Conservation (phyloP, 2,113 vertebrate genomes). For the Thryonomys swinderianus region DNA sequence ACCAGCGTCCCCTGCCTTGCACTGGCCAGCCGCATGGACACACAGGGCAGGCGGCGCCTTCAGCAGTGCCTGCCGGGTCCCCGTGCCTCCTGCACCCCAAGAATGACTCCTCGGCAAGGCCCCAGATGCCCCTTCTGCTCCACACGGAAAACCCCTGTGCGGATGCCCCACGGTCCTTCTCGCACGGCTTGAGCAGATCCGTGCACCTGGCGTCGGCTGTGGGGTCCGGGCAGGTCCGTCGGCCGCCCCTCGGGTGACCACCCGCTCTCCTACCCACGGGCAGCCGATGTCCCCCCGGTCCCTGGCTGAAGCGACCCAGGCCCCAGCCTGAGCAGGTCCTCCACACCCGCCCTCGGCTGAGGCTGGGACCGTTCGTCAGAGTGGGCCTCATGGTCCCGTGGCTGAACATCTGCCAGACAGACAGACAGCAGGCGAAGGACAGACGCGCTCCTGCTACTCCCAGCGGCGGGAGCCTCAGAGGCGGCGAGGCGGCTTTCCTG, state of each 20-base stretch:
- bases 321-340: background rate
- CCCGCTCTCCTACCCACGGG: background rate
- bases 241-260: background rate
- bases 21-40: background rate
- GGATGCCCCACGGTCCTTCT: background rate
- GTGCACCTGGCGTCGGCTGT: background rate
- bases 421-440: background rate
- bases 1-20: background rate
- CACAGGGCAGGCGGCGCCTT: background rate
- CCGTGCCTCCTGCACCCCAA: background rate
- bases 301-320: background rate
- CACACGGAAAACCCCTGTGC: fast-evolving
- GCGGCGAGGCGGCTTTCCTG: background rate
- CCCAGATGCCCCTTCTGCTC: background rate
- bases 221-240: background rate
- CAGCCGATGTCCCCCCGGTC: background rate
- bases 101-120: background rate
- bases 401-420: background rate
- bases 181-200: background rate
- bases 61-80: background rate
- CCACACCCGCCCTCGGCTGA: background rate
- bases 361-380: background rate
- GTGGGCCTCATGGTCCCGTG: background rate
- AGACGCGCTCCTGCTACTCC: background rate
- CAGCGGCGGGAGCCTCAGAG: background rate